Percentiles rank a stretch among this genome's conserved stretches.
Conservation (phyloP, 2,888 invertebrate genomes). For the Prosapia bicincta region DNA sequence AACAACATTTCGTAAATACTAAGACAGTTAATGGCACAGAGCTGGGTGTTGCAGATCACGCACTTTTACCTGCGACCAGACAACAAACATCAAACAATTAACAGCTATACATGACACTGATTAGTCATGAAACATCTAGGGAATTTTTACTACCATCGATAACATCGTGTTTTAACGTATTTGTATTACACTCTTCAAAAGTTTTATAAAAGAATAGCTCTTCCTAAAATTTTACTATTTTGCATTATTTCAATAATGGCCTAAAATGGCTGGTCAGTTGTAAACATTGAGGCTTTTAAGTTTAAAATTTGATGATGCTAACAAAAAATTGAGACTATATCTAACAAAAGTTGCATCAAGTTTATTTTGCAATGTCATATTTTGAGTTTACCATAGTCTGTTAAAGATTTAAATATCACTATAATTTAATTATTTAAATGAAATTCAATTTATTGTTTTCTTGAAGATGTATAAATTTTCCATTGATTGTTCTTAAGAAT, state of each 20-base stretch:
- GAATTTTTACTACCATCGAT: not conserved
- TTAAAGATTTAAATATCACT: no score
- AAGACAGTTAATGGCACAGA: not conserved
- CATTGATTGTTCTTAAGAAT: no score
- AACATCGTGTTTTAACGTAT: conserved; percentile 15
- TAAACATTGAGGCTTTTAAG: not conserved
- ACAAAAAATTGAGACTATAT: not conserved
- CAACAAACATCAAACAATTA: not conserved
- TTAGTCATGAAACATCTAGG: not conserved
- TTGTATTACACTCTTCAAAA: conserved; percentile 1
- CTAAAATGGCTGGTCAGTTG: conserved; percentile 22
- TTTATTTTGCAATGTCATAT: not conserved
- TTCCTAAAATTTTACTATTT: conserved; percentile 22
- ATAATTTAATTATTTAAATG: no score
- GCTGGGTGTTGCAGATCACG: not conserved
- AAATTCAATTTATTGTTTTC: no score
- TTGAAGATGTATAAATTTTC: no score
- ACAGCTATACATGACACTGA: not conserved
- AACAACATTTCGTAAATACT: not conserved
- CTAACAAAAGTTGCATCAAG: not conserved
- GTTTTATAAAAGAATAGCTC: conserved; percentile 24
- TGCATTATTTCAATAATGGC: not conserved
- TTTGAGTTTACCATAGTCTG: no score
- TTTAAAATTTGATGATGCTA: not conserved
- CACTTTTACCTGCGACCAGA: not conserved